Evolutionary conservation across 35 echinoderm and acorn worm species (phyloP), one percentile per base, ranked within the genome.

Genomic region (Lytechinus variegatus): DNA sequence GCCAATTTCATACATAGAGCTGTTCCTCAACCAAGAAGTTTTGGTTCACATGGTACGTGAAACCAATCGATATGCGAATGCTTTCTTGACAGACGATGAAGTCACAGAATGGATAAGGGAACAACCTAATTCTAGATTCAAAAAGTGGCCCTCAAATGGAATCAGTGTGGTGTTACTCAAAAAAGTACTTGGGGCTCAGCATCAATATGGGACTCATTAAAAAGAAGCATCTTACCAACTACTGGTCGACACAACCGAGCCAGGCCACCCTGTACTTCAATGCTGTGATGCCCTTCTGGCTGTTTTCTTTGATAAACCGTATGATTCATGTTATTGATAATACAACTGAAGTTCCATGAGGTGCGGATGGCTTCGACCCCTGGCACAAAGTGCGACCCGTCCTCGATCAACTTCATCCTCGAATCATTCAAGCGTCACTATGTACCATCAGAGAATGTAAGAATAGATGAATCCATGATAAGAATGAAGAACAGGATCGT

Each of bases 381-480:
- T 92, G 91, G 91, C 91, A 92, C 9, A 92, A 92, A 27, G 91
- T 92, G 91, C 52, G 91, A 52, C 91, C 91, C 4, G 91, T 92
- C 1, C 91, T 92, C 9, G 44, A 92, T 52, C 9, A 52, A 11
- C n/a, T 52, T 92, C 7, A 92, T n/a, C n/a, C n/a, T 24, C 52
- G 9, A 8, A 0, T 29, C 91, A 1, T 92, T 92, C 91, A 92
- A 92, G 53, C 9, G 91, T 9, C 33, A 53, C 16, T 52, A 54
- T 52, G 8, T 92, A 4, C 91, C 91, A 13, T 21, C 16, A 2
- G 33, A 92, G 91, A 2, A 92, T 21, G 91, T 92, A 5, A 53
- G 33, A 10, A 19, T 92, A 5, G 52, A 92, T 54, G 91, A 54
- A 16, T 9, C 4, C 8, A 92, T 92, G 91, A 92, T 92, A 8